phyloP scores from a whole-genome alignment of 1,140 invertebrate species.

The Adoxophyes honmai region DNA sequence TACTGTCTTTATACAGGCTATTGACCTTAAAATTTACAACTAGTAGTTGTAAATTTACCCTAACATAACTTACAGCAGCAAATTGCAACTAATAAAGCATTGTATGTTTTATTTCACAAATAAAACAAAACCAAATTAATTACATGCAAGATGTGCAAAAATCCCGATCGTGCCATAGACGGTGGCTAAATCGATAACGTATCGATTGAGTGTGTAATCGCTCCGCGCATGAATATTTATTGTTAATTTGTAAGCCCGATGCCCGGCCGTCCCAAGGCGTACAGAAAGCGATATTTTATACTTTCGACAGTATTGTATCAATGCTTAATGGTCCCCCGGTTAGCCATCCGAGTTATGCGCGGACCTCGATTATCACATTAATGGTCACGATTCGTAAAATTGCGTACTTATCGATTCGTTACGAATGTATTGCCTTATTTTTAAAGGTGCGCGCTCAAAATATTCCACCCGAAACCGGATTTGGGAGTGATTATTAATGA shows the following conservation, averaged over 20 bases:
- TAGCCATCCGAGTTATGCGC: conserved; percentile 25
- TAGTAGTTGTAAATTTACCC: no score
- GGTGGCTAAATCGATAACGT: conserved; percentile 27
- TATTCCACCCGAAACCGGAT: no score
- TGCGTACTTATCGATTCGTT: conserved; percentile 5
- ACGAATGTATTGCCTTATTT: no score
- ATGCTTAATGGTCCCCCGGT: conserved; percentile 31
- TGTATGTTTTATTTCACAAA: neutral
- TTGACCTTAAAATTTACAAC: no score
- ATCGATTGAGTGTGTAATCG: conserved; percentile 30
- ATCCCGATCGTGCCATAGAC: conserved; percentile 26
- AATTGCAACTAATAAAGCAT: neutral
- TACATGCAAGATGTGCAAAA: conserved; percentile 19
- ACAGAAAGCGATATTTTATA: conserved; percentile 49
- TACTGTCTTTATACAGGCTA: no score
- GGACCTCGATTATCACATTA: conserved; percentile 29
- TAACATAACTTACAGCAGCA: neutral
- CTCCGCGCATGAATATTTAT: conserved; percentile 53
- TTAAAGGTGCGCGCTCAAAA: no score
- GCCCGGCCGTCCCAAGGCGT: conserved; percentile 48
- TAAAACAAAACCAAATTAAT: conserved; percentile 13
- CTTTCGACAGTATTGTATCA: conserved; percentile 46
- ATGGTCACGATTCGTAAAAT: conserved; percentile 31
- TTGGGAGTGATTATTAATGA: no score
- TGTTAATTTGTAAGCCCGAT: conserved; percentile 64